phyloP scores from a whole-genome alignment of 1,140 invertebrate genomes.

The Philopotamus ludificatus region DNA sequence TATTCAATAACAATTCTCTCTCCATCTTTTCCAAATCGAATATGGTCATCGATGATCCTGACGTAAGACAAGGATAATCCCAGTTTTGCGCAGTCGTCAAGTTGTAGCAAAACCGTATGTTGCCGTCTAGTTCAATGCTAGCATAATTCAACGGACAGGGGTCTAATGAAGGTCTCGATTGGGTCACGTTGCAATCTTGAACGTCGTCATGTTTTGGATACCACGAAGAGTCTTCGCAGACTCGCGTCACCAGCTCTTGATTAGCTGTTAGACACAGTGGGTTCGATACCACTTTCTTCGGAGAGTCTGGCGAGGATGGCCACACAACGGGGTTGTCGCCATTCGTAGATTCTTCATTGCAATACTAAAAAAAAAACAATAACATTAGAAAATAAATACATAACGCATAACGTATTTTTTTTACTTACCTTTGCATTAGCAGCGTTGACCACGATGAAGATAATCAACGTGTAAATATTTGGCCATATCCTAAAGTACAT shows the following conservation, averaged over 20 bases:
- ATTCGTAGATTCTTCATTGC: slow-evolving; percentile 34
- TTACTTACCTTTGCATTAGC: too few relatives aligned
- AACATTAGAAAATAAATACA: too few relatives aligned
- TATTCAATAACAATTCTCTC: slow-evolving; percentile 17
- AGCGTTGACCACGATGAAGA: too few relatives aligned
- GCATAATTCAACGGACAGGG: slow-evolving; percentile 34
- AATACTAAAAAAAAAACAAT: slow-evolving; percentile 27
- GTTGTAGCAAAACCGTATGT: slow-evolving; percentile 36
- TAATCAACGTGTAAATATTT: neutral
- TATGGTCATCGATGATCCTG: slow-evolving; percentile 42
- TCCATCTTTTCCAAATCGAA: slow-evolving; percentile 35
- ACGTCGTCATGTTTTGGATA: slow-evolving; percentile 30
- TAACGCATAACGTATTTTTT: too few relatives aligned
- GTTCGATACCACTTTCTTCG: slow-evolving; percentile 21
- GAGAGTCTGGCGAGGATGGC: slow-evolving; percentile 6
- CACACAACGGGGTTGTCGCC: slow-evolving; percentile 34
- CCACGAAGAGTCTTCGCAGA: slow-evolving; percentile 34
- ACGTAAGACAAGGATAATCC: slow-evolving; percentile 42
- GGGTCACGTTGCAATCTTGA: slow-evolving; percentile 27
- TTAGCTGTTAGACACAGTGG: slow-evolving; percentile 36
- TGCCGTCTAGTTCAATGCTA: slow-evolving; percentile 2
- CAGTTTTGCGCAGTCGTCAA: slow-evolving; percentile 31
- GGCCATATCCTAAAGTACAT: neutral
- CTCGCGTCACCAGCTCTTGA: slow-evolving; percentile 30
- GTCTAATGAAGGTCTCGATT: slow-evolving; percentile 9